Evolutionary conservation across 2,888 invertebrate genomes (phyloP).

Genomic region (Tiliacea citrago): DNA sequence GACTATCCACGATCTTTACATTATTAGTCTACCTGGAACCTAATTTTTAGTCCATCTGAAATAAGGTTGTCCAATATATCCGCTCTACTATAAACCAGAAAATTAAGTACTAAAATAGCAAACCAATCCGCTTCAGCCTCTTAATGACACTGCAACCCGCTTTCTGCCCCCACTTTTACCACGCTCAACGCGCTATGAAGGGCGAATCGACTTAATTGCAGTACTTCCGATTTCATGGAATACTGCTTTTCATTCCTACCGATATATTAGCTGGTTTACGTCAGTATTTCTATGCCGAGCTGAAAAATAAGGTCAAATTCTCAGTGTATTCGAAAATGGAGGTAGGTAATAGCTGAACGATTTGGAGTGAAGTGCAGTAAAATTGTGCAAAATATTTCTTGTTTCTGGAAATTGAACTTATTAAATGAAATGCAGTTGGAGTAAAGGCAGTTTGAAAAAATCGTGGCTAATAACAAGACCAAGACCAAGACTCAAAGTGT

Average conservation of each 20-base stretch:
- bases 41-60: background rate
- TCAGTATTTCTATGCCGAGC: conserved; percentile 44
- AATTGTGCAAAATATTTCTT: background rate
- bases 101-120: background rate
- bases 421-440: background rate
- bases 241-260: conserved; percentile 61
- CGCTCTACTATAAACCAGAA: background rate
- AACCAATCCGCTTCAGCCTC: conserved; percentile 36
- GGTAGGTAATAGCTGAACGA: conserved; percentile 13
- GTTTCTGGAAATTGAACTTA: conserved; percentile 11
- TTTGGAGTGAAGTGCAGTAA: conserved; percentile 18
- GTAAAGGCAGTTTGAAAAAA: background rate
- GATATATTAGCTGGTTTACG: conserved; percentile 56
- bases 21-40: too few species aligned
- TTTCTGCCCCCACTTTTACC: conserved; percentile 70
- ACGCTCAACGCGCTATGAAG: conserved; percentile 73
- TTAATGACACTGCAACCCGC: conserved; percentile 9
- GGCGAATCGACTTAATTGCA: conserved; percentile 79
- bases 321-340: conserved; percentile 3
- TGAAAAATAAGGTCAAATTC: conserved; percentile 43
- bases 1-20: background rate
- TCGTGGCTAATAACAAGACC: background rate
- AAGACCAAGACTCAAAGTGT: too few species aligned
- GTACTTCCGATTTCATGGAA: conserved; percentile 75
- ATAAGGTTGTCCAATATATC: background rate